Base-by-base conservation (phyloP, 2,113 vertebrate species). In the Dicerorhinus sumatrensis region DNA sequence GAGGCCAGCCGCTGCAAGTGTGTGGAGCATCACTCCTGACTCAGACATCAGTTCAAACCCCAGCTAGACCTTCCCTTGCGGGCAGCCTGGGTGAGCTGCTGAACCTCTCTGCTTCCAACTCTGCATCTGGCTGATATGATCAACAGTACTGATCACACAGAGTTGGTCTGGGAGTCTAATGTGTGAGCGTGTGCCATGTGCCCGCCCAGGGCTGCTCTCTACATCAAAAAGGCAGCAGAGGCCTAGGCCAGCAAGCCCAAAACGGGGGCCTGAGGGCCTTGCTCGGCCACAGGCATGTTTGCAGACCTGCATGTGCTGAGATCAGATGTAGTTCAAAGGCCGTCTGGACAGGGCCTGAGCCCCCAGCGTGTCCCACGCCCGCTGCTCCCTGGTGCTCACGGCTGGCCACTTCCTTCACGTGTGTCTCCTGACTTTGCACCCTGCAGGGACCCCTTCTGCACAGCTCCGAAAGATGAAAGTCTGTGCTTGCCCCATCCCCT, bases 181-280 rank as follows among this genome's bases (percentile, higher is more conserved):
- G 18, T 20, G 17, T 31, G 51, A 31, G 12, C 0, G 0, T 27
- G 18, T 48, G 7, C 25, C 14, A 5, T 2, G 11, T 63, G n/a
- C 31, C n/a, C 25, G 62, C 58, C 58, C 29, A 23, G n/a, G 56
- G 31, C 36, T 36, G 13, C 54, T 29, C 25, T 8, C 72, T 56
- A 3, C 16, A 11, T 80, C 51, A 25, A 46, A 70, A 83, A 79
- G 39, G 9, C 46, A n/a, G 27, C 46, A 10, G 25, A 29, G 1
- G 16, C 16, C 63, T 72, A 80, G 17, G 51, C 42, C 54, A 39
- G 29, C 46, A 76, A 60, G 23, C 31, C 31, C 48, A 31, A 62
- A 73, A 33, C 1, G 18, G 60, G 27, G 20, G 20, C 21, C 60
- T 21, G 1, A 14, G 14, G 42, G 25, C 54, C 25, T 23, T 7